These are phyloP conservation scores for Drosophila sturtevanti DNA, from an alignment of 1,140 invertebrate species.

Conservation along the genomic window DNA sequence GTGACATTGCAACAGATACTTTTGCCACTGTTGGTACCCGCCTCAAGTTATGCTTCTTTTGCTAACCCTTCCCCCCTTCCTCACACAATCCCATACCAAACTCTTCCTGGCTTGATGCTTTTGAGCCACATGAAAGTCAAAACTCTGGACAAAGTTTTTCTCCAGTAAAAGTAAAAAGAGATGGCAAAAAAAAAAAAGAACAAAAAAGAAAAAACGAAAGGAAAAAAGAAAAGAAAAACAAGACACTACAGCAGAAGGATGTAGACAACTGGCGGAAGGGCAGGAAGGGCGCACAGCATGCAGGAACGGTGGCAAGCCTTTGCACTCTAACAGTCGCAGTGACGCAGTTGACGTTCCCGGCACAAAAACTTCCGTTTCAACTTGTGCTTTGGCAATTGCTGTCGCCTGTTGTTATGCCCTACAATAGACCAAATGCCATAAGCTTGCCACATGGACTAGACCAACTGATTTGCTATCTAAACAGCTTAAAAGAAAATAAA, in stretches of 20 bases:
- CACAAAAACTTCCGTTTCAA: conserved; percentile 73
- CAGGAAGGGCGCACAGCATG: neutral
- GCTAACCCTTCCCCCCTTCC: neutral
- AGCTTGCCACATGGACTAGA: conserved; percentile 5
- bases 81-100: conserved; percentile 3
- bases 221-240: conserved; percentile 22
- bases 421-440: conserved; percentile 8
- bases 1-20: conserved; percentile 76
- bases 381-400: conserved; percentile 63
- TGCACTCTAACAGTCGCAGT: conserved; percentile 26
- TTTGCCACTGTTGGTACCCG: conserved; percentile 45
- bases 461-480: conserved; percentile 9
- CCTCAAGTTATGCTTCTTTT: conserved; percentile 48
- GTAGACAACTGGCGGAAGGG: neutral
- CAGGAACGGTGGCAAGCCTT: neutral
- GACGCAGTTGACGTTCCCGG: conserved; percentile 16
- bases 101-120: conserved; percentile 10
- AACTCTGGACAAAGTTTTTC: conserved; percentile 69
- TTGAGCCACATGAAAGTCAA: conserved; percentile 50
- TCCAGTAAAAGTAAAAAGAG: conserved; percentile 38
- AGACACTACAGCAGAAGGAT: conserved; percentile 29
- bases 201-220: conserved; percentile 12
- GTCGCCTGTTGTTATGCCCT: conserved; percentile 46
- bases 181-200: neutral
- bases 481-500: neutral